A percentile compares a stretch with the other conserved stretches of the same genome.
Conservation (phyloP, 2,113 vertebrate species). For the Hymenochirus boettgeri region DNA sequence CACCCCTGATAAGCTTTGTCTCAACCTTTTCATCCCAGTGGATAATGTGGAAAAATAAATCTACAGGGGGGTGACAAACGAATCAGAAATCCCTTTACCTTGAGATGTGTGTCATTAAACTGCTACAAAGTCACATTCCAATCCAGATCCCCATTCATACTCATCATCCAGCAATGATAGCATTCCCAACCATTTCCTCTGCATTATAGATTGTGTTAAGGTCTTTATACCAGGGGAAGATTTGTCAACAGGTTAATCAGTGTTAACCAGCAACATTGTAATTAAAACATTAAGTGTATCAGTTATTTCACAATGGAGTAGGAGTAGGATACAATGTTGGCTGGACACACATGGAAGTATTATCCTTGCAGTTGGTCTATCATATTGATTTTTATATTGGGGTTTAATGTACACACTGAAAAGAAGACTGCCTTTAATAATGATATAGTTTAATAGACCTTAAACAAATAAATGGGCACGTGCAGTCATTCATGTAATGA, state of each 20-base stretch:
- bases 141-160: neutral
- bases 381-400: no score
- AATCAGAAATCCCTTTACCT: neutral
- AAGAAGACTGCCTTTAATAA: no score
- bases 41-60: constrained; percentile 1
- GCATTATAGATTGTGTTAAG: constrained; percentile 11
- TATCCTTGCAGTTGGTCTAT: no score
- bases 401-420: no score
- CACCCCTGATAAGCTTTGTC: constrained; percentile 31
- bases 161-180: neutral
- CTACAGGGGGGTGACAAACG: neutral
- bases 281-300: neutral
- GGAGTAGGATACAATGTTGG: no score
- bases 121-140: neutral
- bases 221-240: no score
- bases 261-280: no score
- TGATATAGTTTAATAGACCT: no score
- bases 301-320: neutral
- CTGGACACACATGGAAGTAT: no score
- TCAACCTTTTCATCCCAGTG: constrained; percentile 34
- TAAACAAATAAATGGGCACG: no score
- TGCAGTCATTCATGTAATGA: no score
- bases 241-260: no score
- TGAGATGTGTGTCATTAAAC: neutral
- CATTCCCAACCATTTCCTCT: constrained; percentile 23